Evolutionary conservation across 2,797 vertebrate species (phyloP).

Genomic region (Falco berigora): DNA sequence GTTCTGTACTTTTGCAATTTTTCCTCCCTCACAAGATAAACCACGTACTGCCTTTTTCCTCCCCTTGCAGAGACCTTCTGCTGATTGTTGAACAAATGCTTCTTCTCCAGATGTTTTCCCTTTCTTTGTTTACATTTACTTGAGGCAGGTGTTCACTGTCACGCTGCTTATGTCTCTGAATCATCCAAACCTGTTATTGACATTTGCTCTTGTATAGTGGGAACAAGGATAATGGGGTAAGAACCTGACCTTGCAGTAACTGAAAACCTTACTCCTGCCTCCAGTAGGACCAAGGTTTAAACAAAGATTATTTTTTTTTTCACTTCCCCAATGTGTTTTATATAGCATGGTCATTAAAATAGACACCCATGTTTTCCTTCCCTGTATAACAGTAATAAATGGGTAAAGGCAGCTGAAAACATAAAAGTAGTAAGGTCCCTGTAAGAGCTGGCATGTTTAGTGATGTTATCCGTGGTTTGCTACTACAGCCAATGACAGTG

Average conservation of each 20-base stretch:
- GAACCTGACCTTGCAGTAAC: neutral
- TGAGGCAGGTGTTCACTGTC: neutral
- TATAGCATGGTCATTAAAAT: neutral
- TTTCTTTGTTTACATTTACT: neutral
- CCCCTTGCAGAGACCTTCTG: neutral
- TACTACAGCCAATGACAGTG: neutral
- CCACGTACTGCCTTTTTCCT: neutral
- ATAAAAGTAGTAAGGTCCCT: neutral
- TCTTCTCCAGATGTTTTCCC: neutral
- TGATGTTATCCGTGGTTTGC: neutral
- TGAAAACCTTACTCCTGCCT: neutral
- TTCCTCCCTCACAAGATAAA: neutral
- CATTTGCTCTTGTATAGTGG: neutral
- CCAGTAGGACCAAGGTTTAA: neutral
- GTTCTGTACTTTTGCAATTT: neutral
- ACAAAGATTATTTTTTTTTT: neutral
- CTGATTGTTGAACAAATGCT: neutral
- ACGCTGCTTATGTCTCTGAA: neutral
- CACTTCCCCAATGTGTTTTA: neutral
- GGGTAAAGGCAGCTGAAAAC: neutral
- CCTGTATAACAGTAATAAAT: neutral
- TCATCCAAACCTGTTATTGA: neutral
- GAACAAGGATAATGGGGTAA: neutral
- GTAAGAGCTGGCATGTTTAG: neutral
- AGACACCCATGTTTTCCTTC: neutral